These are phyloP conservation scores for Pygocentrus nattereri DNA, from an alignment of 2,797 vertebrate genomes.

Conservation along the genomic window DNA sequence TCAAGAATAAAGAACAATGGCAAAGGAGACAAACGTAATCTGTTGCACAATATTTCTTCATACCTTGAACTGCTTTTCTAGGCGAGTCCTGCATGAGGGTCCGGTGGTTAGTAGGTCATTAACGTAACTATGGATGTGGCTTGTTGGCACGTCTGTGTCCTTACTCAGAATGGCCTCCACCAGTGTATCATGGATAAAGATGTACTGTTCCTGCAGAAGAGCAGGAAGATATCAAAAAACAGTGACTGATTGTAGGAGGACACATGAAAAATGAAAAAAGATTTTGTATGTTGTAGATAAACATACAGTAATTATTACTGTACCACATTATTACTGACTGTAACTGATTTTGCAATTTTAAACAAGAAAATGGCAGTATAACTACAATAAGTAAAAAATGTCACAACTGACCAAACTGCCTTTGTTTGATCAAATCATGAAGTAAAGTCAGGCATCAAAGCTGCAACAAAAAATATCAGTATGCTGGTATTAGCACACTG, in stretches of 20 bases:
- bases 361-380: background rate
- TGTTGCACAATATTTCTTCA: background rate
- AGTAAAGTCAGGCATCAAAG: background rate
- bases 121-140: slow-evolving; percentile 88
- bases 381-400: background rate
- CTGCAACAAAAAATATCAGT: background rate
- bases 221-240: background rate
- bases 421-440: too few species aligned
- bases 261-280: too few species aligned
- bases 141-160: slow-evolving; percentile 88
- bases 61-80: slow-evolving; percentile 95
- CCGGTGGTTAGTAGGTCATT: slow-evolving; percentile 90
- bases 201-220: slow-evolving; percentile 89
- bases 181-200: slow-evolving; percentile 93
- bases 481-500: background rate
- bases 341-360: background rate
- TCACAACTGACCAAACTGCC: too few species aligned
- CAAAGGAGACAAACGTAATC: background rate
- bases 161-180: slow-evolving; percentile 90
- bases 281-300: background rate
- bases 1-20: slow-evolving; percentile 5
- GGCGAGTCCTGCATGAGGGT: slow-evolving; percentile 83
- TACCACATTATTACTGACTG: background rate
- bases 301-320: background rate
- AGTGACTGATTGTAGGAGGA: background rate